These are phyloP conservation scores for Eidolon helvum DNA, from an alignment of 2,113 vertebrate species.

Conservation along the genomic window DNA sequence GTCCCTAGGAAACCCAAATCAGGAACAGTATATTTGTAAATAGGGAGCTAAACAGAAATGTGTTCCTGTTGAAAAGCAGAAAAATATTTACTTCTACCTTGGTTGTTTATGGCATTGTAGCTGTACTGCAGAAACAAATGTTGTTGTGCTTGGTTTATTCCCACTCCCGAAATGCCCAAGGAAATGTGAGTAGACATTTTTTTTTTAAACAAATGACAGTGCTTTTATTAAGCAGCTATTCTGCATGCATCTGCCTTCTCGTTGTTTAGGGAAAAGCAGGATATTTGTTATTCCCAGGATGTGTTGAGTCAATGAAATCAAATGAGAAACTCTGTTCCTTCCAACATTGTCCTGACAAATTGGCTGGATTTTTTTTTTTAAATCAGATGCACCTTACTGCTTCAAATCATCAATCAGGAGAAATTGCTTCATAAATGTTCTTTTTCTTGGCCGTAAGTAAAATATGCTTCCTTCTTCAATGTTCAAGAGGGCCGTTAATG, in stretches of 20 bases:
- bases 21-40: neutral
- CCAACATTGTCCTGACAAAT: conserved; percentile 56
- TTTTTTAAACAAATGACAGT: conserved; percentile 66
- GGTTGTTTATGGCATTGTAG: neutral
- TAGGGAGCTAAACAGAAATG: neutral
- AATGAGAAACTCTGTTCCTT: conserved; percentile 66
- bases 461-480: conserved; percentile 45
- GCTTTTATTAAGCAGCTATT: conserved; percentile 57
- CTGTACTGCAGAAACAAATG: conserved; percentile 59
- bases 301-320: conserved; percentile 67
- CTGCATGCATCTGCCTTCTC: conserved; percentile 51
- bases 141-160: conserved; percentile 46
- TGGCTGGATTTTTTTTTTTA: conserved; percentile 31
- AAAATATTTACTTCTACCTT: conserved; percentile 59
- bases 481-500: neutral
- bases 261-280: conserved; percentile 36
- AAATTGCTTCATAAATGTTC: conserved; percentile 66
- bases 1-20: neutral
- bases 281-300: conserved; percentile 72
- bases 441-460: conserved; percentile 36
- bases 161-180: neutral
- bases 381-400: conserved; percentile 63
- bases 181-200: conserved; percentile 70
- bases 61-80: conserved; percentile 49
- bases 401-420: conserved; percentile 70